phyloP scores from a whole-genome alignment of 2,888 invertebrate species.

The Stramonita haemastoma region DNA sequence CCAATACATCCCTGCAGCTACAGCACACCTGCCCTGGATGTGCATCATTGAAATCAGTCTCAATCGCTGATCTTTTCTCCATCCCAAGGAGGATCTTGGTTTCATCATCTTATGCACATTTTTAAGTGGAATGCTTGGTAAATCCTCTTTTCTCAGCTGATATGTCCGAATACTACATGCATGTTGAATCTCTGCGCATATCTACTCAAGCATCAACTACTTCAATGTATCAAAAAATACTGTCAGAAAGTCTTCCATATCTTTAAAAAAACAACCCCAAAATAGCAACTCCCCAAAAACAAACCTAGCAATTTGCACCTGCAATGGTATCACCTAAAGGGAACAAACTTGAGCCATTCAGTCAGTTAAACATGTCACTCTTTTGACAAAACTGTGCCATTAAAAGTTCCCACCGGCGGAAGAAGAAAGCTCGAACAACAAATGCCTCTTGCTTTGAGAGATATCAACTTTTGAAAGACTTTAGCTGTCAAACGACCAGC shows the following conservation, averaged over 20 bases:
- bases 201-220: constrained; percentile 7
- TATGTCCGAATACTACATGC: constrained; percentile 31
- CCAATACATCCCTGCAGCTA: neutral
- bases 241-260: neutral
- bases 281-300: neutral
- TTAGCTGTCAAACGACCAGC: too few relatives aligned
- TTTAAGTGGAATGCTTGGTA: constrained; percentile 42
- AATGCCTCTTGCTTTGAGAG: too few relatives aligned
- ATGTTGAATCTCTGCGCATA: neutral
- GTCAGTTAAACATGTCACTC: too few relatives aligned
- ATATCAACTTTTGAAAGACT: too few relatives aligned
- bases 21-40: neutral
- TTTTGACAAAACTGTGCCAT: too few relatives aligned
- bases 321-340: neutral
- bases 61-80: too few relatives aligned
- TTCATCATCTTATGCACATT: neutral
- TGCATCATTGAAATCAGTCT: too few relatives aligned
- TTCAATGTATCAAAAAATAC: neutral
- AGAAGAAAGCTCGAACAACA: too few relatives aligned
- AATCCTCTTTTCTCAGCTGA: constrained; percentile 36
- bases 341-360: too few relatives aligned
- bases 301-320: neutral
- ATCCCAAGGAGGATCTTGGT: too few relatives aligned
- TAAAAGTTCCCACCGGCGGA: too few relatives aligned
- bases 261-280: neutral